Percentiles rank a stretch among this genome's conserved stretches.
Evolutionary conservation across 2,113 vertebrate species (phyloP).

Genomic region (Podocnemis expansa): DNA sequence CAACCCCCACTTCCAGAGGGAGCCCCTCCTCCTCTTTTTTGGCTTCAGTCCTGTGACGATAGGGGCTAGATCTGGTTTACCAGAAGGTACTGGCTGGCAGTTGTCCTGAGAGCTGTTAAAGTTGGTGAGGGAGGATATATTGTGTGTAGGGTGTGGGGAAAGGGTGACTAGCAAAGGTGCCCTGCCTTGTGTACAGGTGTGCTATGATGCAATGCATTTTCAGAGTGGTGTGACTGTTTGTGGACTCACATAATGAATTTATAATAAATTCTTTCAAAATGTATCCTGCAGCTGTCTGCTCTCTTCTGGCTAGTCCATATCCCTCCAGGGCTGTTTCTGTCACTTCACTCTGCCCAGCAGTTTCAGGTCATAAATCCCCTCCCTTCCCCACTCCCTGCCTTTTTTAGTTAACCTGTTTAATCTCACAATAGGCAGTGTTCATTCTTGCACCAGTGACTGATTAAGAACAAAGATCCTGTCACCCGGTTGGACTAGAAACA

Average conservation of each 20-base stretch:
- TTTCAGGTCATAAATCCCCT: too few species aligned
- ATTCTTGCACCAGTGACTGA: too few species aligned
- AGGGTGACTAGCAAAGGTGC: neutral
- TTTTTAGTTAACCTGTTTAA: neutral
- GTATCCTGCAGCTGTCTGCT: neutral
- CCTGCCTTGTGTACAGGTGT: neutral
- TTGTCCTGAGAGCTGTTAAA: neutral
- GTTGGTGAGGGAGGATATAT: neutral
- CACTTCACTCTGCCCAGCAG: neutral
- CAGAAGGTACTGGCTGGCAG: neutral
- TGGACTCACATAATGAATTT: neutral
- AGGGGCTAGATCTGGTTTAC: neutral
- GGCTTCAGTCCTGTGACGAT: neutral
- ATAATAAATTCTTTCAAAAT: neutral
- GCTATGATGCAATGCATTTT: neutral
- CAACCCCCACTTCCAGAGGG: neutral
- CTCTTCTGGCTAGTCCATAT: neutral
- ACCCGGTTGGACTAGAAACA: neutral
- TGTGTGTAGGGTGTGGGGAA: neutral
- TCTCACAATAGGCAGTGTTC: fast-evolving
- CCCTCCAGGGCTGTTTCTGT: neutral
- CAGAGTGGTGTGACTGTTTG: neutral
- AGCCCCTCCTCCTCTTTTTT: neutral
- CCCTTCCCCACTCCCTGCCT: too few species aligned
- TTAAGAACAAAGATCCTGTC: neutral